phyloP scores from a whole-genome alignment of 2,888 invertebrate genomes.

The Cataglyphis cursor region DNA sequence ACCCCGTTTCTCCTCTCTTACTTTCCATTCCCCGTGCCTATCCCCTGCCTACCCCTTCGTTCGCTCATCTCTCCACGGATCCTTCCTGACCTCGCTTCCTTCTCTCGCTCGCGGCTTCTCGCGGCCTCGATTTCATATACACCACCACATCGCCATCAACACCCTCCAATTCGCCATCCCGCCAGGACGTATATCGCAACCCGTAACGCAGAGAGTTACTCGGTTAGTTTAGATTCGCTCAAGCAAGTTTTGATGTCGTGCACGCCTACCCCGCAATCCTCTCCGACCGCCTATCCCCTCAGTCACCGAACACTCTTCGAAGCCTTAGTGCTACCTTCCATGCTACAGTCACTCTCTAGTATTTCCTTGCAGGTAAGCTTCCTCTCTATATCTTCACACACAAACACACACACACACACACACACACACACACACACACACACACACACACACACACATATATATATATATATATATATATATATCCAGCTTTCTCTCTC shows the following conservation, averaged over 20 bases:
- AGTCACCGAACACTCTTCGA: constrained; percentile 65
- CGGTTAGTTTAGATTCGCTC: constrained; percentile 84
- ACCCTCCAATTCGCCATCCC: constrained; percentile 69
- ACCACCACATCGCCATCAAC: constrained; percentile 67
- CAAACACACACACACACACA: too few species aligned
- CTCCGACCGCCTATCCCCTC: constrained; percentile 50
- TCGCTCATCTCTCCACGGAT: constrained; percentile 28
- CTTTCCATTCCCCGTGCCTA: constrained; percentile 23
- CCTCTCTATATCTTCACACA: constrained; percentile 33
- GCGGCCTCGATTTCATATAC: constrained; percentile 65
- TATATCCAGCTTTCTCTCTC: constrained; percentile 33
- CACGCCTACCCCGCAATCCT: constrained; percentile 67
- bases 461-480: not conserved
- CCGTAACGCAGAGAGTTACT: constrained; percentile 82
- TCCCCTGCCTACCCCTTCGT: constrained; percentile 31
- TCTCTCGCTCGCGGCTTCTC: constrained; percentile 13
- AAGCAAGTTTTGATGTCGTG: constrained; percentile 84
- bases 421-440: too few species aligned
- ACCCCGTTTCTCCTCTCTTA: constrained; percentile 43
- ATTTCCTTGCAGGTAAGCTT: constrained; percentile 49
- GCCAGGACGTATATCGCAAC: constrained; percentile 72
- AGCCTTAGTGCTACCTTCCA: constrained; percentile 44
- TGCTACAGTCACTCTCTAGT: constrained; percentile 58
- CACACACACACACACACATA: too few species aligned
- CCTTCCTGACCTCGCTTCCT: constrained; percentile 37